phyloP scores from a whole-genome alignment of 2,797 vertebrate species.

The Vipera latastei region DNA sequence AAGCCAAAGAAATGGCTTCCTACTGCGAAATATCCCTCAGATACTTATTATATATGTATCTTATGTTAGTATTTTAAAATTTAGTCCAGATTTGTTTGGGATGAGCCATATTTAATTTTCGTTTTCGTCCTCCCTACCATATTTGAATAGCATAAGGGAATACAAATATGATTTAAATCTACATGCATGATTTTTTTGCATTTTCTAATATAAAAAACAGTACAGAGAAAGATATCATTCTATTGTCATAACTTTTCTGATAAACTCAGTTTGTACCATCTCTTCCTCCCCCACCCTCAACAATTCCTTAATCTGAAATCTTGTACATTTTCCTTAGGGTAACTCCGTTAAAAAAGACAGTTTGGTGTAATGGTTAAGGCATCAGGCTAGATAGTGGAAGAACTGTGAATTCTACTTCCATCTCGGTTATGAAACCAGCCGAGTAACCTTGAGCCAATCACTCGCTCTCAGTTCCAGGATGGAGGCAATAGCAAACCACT shows the following conservation, averaged over 20 bases:
- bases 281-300: background rate
- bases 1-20: constrained; percentile 1
- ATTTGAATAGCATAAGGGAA: background rate
- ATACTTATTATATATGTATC: background rate
- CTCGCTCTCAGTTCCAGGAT: background rate
- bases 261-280: background rate
- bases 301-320: background rate
- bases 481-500: background rate
- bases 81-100: background rate
- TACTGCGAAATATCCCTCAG: background rate
- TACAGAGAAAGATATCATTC: background rate
- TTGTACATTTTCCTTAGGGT: background rate
- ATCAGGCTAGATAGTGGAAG: background rate
- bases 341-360: background rate
- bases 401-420: background rate
- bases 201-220: background rate
- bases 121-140: background rate
- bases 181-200: background rate
- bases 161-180: background rate
- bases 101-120: background rate
- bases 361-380: background rate
- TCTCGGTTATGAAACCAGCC: background rate
- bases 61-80: constrained; percentile 16
- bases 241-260: background rate
- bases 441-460: background rate